phyloP scores from a whole-genome alignment of 2,888 invertebrate species.

The Elysia crispata region DNA sequence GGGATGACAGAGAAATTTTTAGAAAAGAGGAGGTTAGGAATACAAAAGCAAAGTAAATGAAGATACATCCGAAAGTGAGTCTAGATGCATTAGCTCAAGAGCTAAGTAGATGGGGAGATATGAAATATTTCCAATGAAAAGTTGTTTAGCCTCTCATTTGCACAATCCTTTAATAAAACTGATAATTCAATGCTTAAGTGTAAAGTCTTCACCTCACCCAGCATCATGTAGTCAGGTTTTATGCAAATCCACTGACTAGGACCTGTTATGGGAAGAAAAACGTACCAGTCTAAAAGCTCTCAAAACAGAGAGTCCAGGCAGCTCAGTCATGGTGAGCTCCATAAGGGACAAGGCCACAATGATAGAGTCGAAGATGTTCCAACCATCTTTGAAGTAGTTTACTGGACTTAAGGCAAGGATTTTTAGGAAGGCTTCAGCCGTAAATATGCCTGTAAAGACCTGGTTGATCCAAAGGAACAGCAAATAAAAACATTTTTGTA shows the following conservation, averaged over 20 bases:
- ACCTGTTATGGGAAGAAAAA: neutral
- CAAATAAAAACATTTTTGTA: too few species aligned
- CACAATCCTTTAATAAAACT: too few species aligned
- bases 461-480: conserved; percentile 75
- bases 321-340: conserved; percentile 94
- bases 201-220: too few species aligned
- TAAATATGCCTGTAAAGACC: conserved; percentile 98
- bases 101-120: too few species aligned
- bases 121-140: too few species aligned
- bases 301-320: conserved; percentile 96
- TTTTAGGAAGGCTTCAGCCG: conserved; percentile 95
- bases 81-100: too few species aligned
- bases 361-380: conserved; percentile 99
- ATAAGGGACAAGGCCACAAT: conserved; percentile 96
- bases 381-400: conserved; percentile 97
- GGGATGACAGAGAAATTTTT: neutral
- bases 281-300: conserved; percentile 98
- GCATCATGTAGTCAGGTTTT: too few species aligned
- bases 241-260: too few species aligned
- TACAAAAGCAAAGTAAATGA: neutral
- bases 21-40: neutral
- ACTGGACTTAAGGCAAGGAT: conserved; percentile 97
- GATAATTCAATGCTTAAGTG: too few species aligned
- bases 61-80: too few species aligned
- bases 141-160: too few species aligned